phyloP scores from a whole-genome alignment of 2,888 invertebrate genomes.

The Drosophila mimica region DNA sequence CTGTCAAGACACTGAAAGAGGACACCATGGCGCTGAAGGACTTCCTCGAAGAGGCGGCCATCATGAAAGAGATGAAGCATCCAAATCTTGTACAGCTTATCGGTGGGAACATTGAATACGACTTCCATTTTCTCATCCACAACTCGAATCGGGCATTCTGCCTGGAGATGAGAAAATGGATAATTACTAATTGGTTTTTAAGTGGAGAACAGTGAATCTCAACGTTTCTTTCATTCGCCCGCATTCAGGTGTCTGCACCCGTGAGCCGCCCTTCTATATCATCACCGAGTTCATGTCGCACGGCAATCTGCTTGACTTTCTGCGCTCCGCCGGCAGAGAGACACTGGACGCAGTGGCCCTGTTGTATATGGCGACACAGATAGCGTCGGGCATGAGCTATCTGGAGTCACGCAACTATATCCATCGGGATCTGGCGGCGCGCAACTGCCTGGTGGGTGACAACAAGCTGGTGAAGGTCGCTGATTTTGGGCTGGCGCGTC shows the following conservation, averaged over 20 bases:
- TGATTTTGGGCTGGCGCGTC: slow-evolving; percentile 98
- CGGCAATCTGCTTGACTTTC: slow-evolving; percentile 98
- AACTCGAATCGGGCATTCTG: neutral
- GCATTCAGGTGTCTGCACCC: slow-evolving; percentile 94
- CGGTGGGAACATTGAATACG: slow-evolving; percentile 86
- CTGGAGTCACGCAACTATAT: slow-evolving; percentile 98
- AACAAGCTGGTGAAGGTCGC: slow-evolving; percentile 99
- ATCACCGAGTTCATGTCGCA: slow-evolving; percentile 99
- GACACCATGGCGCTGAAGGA: slow-evolving; percentile 99
- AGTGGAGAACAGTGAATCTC: neutral
- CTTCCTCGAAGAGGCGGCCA: slow-evolving; percentile 99
- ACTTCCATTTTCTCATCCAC: neutral
- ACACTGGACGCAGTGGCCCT: slow-evolving; percentile 97
- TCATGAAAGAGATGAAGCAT: slow-evolving; percentile 99
- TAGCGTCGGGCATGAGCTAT: slow-evolving; percentile 99
- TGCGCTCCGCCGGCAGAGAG: slow-evolving; percentile 93
- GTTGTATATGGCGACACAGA: slow-evolving; percentile 99
- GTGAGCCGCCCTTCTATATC: slow-evolving; percentile 99
- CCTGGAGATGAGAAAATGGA: slow-evolving; percentile 11
- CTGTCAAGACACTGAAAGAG: slow-evolving; percentile 99
- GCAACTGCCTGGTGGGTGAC: slow-evolving; percentile 99
- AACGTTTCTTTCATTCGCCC: neutral
- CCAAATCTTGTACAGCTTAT: slow-evolving; percentile 98
- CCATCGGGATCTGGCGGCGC: slow-evolving; percentile 98
- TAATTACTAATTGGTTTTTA: neutral